Percentiles rank a stretch among this genome's conserved stretches.
Evolutionary conservation across 2,113 vertebrate genomes (phyloP).

Genomic region (Gopherus evgoodei): DNA sequence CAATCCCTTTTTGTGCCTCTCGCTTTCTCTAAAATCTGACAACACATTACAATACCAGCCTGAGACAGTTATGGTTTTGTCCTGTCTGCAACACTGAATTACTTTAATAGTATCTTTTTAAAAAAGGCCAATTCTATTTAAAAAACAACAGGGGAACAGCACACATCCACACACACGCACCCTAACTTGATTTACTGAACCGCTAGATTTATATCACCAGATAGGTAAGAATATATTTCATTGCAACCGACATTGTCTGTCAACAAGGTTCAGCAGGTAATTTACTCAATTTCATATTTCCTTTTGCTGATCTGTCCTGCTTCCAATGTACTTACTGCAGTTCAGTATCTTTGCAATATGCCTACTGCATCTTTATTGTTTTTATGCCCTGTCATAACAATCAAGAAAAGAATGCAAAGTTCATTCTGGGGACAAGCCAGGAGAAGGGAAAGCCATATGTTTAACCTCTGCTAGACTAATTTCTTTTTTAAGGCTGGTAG

Average conservation of each 20-base stretch:
- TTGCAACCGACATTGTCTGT: background rate
- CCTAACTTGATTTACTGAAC: accelerated
- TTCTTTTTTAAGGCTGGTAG: conserved; percentile 10
- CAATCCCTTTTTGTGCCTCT: conserved; percentile 14
- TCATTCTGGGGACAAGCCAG: background rate
- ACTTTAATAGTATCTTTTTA: background rate
- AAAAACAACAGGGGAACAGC: background rate
- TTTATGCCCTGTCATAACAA: background rate
- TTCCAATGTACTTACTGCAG: accelerated
- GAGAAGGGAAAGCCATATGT: background rate
- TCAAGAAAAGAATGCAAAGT: background rate
- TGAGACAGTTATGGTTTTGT: background rate
- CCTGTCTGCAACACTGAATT: background rate
- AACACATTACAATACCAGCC: background rate
- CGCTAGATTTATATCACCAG: background rate
- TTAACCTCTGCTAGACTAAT: conserved; percentile 56
- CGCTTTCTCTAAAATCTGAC: conserved; percentile 20
- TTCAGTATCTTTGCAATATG: background rate
- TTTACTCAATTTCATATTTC: background rate
- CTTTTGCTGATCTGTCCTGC: accelerated
- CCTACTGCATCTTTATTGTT: background rate
- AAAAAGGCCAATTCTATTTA: background rate
- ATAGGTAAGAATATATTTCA: background rate
- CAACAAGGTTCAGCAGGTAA: background rate
- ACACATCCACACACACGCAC: accelerated